Evolutionary conservation across 2,797 vertebrate species (phyloP), one percentile per base, ranked within the genome.

Genomic region (Holocentrus rufus): DNA sequence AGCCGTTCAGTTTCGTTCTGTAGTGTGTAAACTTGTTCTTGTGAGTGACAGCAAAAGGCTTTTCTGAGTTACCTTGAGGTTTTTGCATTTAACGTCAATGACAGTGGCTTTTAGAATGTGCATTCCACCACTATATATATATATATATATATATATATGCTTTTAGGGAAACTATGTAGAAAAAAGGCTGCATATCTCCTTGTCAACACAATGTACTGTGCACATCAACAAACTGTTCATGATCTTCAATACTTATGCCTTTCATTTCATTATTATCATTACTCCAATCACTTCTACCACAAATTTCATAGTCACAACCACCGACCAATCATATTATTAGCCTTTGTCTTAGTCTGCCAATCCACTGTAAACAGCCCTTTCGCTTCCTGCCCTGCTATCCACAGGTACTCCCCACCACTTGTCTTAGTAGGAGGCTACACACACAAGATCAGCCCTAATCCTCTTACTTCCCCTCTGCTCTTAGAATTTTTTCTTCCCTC

Each of bases 391-490:
- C 67, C 65, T 72, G 56, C 67, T 23, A 81, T 72, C 84, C 85
- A 88, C 90, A 89, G 83, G 88, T 89, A 90, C 87, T 82, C 79
- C 73, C 47, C 83, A 74, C 54, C 82, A 65, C 72, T 69, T 66
- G 67, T 80, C 80, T 67, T 83, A 50, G 72, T 68, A 65, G 86
- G 84, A 80, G 82, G 83, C 58, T 61, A 69, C 79, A 71, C 77
- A 85, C 81, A 83, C 69, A 87, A 85, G 81, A 87, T 78, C 76
- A 77, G 58, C 72, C 44, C 36, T 36, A 87, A 91, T 90, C 86
- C 86, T 85, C 80, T 86, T 88, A 86, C 85, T 88, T 84, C 80
- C 80, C 81, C 74, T 84, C 83, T 74, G 82, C 59, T 81, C 79
- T 42, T 72, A 72, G 84, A 88, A 87, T 58, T 1, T 65, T 34